These are phyloP conservation scores for Zaprionus camerounensis DNA, from an alignment of 1,140 invertebrate genomes.

Conservation along the genomic window DNA sequence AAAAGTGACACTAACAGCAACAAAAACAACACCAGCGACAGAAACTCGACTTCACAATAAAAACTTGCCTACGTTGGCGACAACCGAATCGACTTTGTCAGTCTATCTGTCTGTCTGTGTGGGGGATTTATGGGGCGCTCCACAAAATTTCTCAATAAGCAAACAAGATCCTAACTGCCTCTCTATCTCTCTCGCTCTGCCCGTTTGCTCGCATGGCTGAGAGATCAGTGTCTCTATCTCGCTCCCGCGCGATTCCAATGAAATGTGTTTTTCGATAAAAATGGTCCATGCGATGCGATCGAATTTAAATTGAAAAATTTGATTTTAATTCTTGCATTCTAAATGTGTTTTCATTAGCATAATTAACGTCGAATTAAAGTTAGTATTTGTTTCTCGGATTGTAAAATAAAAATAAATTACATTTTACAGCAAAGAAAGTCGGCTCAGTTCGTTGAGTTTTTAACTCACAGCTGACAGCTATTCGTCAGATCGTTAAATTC, in stretches of 20 bases:
- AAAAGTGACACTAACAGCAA: conserved; percentile 12
- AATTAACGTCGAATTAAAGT: conserved; percentile 78
- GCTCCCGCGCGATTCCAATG: conserved; percentile 65
- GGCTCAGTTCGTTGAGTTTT: neutral
- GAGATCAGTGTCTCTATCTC: conserved; percentile 11
- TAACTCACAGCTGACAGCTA: conserved; percentile 52
- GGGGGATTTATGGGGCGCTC: conserved; percentile 46
- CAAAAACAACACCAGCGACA: conserved; percentile 21
- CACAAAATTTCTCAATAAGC: conserved; percentile 78
- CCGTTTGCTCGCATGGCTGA: neutral
- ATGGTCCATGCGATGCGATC: conserved; percentile 82
- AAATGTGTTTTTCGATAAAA: conserved; percentile 83
- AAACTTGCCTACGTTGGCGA: conserved; percentile 61
- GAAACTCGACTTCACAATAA: conserved; percentile 5
- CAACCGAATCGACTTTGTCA: conserved; percentile 15
- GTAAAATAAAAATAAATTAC: conserved; percentile 74
- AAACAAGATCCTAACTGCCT: conserved; percentile 45
- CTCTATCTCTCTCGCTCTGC: conserved; percentile 2
- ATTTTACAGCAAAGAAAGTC: conserved; percentile 66
- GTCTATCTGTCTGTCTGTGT: conserved; percentile 12
- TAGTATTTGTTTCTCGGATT: conserved; percentile 49
- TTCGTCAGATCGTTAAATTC: conserved; percentile 74
- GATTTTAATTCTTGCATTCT: conserved; percentile 80
- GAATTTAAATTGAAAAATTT: conserved; percentile 83
- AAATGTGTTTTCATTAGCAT: conserved; percentile 83